Conservation (phyloP, 2,113 vertebrate genomes). For the Odontophorus gujanensis region DNA sequence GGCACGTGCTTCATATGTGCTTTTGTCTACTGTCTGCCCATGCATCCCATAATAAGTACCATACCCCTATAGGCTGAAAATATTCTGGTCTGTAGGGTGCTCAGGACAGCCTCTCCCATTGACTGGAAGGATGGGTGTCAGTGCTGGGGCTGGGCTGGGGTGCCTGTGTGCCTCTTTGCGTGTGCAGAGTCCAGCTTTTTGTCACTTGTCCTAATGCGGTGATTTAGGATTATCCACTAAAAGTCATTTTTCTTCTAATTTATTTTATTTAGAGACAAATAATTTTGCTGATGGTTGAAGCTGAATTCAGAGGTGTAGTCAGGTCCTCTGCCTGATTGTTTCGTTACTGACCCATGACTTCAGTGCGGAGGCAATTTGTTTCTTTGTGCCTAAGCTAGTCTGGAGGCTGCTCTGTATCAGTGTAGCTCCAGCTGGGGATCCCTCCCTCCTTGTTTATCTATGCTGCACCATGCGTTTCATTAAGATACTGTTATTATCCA, state of each 20-base stretch:
- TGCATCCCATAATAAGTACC: background rate
- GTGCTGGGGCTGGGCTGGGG: background rate
- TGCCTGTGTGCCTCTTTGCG: background rate
- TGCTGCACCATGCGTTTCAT: slow-evolving; percentile 30
- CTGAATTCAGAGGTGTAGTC: background rate
- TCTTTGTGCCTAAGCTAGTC: background rate
- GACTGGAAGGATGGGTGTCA: fast-evolving
- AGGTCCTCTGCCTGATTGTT: background rate
- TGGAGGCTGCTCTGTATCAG: slow-evolving; percentile 36
- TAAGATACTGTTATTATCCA: slow-evolving; percentile 6
- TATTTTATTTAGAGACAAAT: slow-evolving; percentile 4
- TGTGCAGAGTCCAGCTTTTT: background rate
- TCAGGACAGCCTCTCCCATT: background rate
- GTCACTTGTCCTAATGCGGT: background rate
- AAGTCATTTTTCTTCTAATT: background rate
- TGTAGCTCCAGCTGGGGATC: slow-evolving; percentile 32
- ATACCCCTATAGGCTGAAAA: background rate
- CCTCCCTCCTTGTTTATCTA: slow-evolving; percentile 44
- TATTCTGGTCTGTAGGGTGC: background rate
- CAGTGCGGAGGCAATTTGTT: background rate
- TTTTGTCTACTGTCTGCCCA: background rate
- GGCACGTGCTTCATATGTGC: background rate
- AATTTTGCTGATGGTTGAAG: background rate
- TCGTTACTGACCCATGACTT: background rate
- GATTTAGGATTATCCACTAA: background rate